phyloP scores from a whole-genome alignment of 2,888 invertebrate species.

The Gastrophysa polygoni region DNA sequence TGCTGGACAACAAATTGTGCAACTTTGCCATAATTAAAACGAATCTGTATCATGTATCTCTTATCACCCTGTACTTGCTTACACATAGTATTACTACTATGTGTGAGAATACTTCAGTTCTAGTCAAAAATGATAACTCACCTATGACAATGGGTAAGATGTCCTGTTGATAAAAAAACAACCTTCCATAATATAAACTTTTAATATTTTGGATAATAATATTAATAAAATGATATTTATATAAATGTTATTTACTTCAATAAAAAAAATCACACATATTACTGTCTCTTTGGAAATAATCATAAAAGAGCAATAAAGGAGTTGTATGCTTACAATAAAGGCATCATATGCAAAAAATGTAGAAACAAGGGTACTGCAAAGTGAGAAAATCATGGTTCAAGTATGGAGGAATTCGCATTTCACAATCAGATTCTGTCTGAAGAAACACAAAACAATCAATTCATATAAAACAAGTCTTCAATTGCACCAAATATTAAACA shows the following conservation, averaged over 20 bases:
- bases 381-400: constrained; percentile 22
- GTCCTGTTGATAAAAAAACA: constrained; percentile 10
- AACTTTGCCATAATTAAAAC: too few species aligned
- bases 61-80: too few species aligned
- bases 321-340: constrained; percentile 35
- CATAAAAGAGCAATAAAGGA: constrained; percentile 42
- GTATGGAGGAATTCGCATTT: constrained; percentile 25
- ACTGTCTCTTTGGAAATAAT: constrained; percentile 58
- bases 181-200: constrained; percentile 47
- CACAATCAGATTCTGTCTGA: constrained; percentile 3
- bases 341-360: constrained; percentile 39
- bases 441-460: background rate
- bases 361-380: constrained; percentile 33
- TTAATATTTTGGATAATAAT: constrained; percentile 52
- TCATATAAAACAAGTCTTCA: constrained; percentile 52
- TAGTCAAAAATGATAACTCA: too few species aligned
- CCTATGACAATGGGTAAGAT: too few species aligned
- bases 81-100: too few species aligned
- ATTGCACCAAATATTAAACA: constrained; percentile 54
- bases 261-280: constrained; percentile 57
- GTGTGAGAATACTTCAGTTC: too few species aligned
- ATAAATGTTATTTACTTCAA: constrained; percentile 52
- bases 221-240: constrained; percentile 53
- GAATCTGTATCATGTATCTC: too few species aligned
- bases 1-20: too few species aligned